Evolutionary conservation across 2,888 invertebrate species (phyloP).

Genomic region (Cyaniris semiargus): DNA sequence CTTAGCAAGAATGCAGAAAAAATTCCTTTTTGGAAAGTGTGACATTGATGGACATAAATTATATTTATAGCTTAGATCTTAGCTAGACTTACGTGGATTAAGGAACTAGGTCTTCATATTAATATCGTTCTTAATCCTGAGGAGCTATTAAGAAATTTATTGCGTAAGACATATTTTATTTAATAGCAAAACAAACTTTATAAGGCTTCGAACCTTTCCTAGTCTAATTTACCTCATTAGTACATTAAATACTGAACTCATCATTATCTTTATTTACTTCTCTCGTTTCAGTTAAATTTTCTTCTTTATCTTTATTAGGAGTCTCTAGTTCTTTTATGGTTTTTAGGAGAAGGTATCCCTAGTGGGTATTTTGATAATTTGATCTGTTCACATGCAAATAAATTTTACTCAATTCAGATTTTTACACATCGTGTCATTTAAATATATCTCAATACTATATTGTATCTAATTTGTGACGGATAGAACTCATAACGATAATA

Average conservation of each 20-base stretch:
- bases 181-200: not conserved
- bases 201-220: not conserved
- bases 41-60: not conserved
- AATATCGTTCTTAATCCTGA: not conserved
- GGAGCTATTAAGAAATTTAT: not conserved
- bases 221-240: not conserved
- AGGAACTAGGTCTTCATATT: not conserved
- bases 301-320: not conserved
- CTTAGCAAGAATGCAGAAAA: not conserved
- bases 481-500: not conserved
- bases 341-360: not conserved
- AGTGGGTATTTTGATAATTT: not conserved
- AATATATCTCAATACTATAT: not conserved
- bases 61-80: not conserved
- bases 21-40: not conserved
- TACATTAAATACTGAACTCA: not conserved
- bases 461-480: not conserved
- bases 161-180: constrained; percentile 1
- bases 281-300: no score
- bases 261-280: not conserved
- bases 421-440: not conserved
- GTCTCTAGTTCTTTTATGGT: not conserved
- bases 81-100: not conserved
- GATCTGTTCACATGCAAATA: not conserved
- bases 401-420: not conserved